Evolutionary conservation across 2,888 invertebrate genomes (phyloP).

Genomic region (Phyllotreta striolata): DNA sequence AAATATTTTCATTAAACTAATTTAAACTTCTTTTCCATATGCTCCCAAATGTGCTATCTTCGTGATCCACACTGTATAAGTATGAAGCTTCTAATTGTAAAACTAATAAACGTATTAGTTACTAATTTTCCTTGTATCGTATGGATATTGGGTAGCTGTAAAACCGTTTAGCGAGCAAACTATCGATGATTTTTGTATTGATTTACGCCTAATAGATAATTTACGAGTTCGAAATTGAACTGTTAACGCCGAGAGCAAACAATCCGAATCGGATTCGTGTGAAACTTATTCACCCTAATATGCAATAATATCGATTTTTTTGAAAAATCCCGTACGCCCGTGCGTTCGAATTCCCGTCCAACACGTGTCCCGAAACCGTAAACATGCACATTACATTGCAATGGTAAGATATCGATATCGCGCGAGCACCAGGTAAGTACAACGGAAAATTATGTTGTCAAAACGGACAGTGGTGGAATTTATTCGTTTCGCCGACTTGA

Average conservation of each 20-base stretch:
- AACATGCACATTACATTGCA: constrained; percentile 25
- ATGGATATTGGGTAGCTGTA: constrained; percentile 5
- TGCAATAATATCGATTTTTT: not conserved
- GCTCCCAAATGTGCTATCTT: no score
- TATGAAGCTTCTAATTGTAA: no score
- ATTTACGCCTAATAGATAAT: constrained; percentile 3
- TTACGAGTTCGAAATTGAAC: constrained; percentile 10
- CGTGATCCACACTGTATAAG: no score
- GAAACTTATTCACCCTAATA: not conserved
- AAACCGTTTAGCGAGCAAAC: constrained; percentile 18
- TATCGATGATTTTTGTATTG: constrained; percentile 1
- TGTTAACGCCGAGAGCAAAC: not conserved
- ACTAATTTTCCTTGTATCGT: constrained; percentile 10
- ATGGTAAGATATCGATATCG: constrained; percentile 26
- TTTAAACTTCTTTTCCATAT: no score
- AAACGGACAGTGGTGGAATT: constrained; percentile 31
- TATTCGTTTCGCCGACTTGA: constrained; percentile 27
- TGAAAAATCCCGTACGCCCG: constrained; percentile 1
- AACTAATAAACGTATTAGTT: constrained; percentile 1
- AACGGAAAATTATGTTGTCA: constrained; percentile 36
- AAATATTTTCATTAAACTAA: no score
- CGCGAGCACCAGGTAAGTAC: constrained; percentile 1
- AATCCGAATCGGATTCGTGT: no score
- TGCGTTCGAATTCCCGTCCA: constrained; percentile 6
- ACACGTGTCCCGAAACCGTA: constrained; percentile 25